phyloP scores from a whole-genome alignment of 2,888 invertebrate species.

The Catocala fraxini region DNA sequence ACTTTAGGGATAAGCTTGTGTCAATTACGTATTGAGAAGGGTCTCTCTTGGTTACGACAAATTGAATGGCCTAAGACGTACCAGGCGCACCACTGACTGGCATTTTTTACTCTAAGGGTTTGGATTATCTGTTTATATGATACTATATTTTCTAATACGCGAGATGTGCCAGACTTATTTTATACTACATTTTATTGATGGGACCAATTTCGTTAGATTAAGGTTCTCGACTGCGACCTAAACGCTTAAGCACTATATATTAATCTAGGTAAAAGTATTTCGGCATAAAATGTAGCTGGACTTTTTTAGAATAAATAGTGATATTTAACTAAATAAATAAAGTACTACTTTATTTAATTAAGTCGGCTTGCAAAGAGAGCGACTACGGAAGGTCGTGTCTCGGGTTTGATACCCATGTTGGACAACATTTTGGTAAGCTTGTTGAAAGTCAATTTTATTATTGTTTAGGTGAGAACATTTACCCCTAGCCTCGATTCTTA shows the following conservation, averaged over 20 bases:
- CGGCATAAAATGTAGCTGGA: slow-evolving; percentile 4
- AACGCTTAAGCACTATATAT: slow-evolving; percentile 5
- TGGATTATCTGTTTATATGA: slow-evolving; percentile 66
- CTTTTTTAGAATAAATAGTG: too few relatives aligned
- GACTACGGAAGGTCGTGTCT: too few relatives aligned
- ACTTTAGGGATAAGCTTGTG: slow-evolving; percentile 82
- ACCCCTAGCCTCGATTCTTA: too few relatives aligned
- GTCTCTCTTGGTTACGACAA: slow-evolving; percentile 75
- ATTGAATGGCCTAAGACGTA: slow-evolving; percentile 79
- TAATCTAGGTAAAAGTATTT: slow-evolving; percentile 27
- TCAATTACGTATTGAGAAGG: slow-evolving; percentile 85
- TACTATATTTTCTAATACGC: slow-evolving; percentile 63
- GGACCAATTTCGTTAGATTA: slow-evolving; percentile 26
- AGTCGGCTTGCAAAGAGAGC: too few relatives aligned
- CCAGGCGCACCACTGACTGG: slow-evolving; percentile 67
- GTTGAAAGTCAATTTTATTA: too few relatives aligned
- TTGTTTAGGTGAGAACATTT: too few relatives aligned
- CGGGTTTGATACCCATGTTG: too few relatives aligned
- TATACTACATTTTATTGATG: slow-evolving; percentile 33
- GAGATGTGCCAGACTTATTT: slow-evolving; percentile 29
- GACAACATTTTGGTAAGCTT: too few relatives aligned
- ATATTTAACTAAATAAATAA: too few relatives aligned
- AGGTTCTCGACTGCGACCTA: neutral
- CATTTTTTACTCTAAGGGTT: slow-evolving; percentile 77
- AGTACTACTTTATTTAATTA: too few relatives aligned